A percentile compares a stretch with the other conserved stretches of the same genome.
Evolutionary conservation across 2,797 vertebrate species (phyloP).

Genomic region (Arnoldichthys spilopterus): DNA sequence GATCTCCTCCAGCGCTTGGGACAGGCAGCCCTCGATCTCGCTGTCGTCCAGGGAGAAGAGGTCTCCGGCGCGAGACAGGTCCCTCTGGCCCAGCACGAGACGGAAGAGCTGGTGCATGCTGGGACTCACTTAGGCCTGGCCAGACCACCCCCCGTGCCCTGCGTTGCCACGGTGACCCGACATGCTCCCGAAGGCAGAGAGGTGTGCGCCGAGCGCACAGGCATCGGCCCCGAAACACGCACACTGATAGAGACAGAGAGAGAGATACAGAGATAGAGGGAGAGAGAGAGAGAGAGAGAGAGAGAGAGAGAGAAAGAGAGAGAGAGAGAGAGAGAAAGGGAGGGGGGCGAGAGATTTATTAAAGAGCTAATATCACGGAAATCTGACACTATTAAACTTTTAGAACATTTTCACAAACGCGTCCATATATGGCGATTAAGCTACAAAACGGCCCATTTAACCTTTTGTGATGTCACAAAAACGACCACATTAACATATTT

Average conservation of each 20-base stretch:
- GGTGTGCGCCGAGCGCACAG: slow-evolving; percentile 11
- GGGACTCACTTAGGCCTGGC: slow-evolving; percentile 45
- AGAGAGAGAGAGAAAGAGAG: slow-evolving; percentile 51
- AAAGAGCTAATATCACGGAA: too few species aligned
- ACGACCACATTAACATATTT: too few species aligned
- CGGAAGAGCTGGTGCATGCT: slow-evolving; percentile 93
- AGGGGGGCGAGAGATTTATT: slow-evolving; percentile 11
- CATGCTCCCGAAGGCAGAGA: slow-evolving; percentile 54
- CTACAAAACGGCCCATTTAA: too few species aligned
- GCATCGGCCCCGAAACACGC: slow-evolving; percentile 27
- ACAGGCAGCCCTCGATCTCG: slow-evolving; percentile 90
- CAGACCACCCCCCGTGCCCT: slow-evolving; percentile 29
- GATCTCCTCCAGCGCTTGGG: slow-evolving; percentile 93
- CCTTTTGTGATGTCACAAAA: too few species aligned
- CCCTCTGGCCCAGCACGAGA: slow-evolving; percentile 90
- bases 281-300: slow-evolving; percentile 44
- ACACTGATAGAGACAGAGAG: background rate
- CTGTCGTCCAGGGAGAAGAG: slow-evolving; percentile 92
- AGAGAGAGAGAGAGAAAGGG: slow-evolving; percentile 38
- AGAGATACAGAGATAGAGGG: too few species aligned
- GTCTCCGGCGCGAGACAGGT: slow-evolving; percentile 93
- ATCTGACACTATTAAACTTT: too few species aligned
- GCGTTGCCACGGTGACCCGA: slow-evolving; percentile 67
- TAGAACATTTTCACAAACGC: too few species aligned
- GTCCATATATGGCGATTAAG: too few species aligned